Percentiles rank a stretch among this genome's conserved stretches.
Evolutionary conservation across 2,113 vertebrate genomes (phyloP).

Genomic region (Thamnophis sirtalis): DNA sequence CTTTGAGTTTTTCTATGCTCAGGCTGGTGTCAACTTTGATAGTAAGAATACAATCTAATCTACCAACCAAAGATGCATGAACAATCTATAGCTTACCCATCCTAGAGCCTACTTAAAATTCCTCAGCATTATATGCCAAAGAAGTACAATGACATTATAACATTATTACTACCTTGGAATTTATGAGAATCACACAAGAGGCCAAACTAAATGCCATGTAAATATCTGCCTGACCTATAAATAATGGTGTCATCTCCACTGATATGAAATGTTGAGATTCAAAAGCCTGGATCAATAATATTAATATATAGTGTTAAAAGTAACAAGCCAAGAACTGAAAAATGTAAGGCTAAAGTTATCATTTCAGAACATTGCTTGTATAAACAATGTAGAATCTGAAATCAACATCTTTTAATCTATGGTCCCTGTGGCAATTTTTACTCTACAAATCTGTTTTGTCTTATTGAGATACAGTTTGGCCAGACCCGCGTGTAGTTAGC

Average conservation of each 20-base stretch:
- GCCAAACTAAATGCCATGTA: constrained; percentile 39
- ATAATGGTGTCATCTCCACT: constrained; percentile 31
- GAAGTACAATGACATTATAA: constrained; percentile 36
- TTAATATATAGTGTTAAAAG: constrained; percentile 36
- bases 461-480: neutral
- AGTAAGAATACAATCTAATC: neutral
- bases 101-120: neutral
- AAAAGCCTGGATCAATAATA: constrained; percentile 44
- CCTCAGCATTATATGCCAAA: neutral
- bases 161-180: constrained; percentile 30
- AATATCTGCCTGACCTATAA: constrained; percentile 51
- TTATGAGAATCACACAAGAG: constrained; percentile 30
- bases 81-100: constrained; percentile 8
- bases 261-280: constrained; percentile 41
- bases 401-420: neutral
- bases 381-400: neutral
- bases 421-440: neutral
- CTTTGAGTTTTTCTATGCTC: neutral
- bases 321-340: constrained; percentile 36
- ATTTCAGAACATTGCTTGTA: constrained; percentile 7
- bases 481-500: neutral
- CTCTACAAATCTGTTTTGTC: neutral
- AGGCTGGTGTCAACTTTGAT: neutral
- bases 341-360: neutral
- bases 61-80: neutral